Conservation (phyloP, 2,113 vertebrate species). For the Tachuris rubrigastra region DNA sequence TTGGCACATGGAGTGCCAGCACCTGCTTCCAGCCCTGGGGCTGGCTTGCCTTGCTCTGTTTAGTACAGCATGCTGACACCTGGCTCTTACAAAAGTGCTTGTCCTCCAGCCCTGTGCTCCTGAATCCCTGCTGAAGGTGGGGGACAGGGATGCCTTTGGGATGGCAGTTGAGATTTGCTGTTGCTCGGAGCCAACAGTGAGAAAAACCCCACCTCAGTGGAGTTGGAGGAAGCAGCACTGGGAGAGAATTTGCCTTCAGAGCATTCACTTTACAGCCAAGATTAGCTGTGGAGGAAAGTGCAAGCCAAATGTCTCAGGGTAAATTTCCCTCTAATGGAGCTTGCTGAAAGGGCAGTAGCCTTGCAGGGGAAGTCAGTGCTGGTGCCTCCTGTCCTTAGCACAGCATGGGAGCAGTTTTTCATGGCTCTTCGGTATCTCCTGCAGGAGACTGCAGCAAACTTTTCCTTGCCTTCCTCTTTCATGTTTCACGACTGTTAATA, state of each 20-base stretch:
- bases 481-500: not conserved
- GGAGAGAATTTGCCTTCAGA: not conserved
- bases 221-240: not conserved
- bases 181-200: not conserved
- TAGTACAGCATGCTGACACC: no score
- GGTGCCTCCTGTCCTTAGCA: not conserved
- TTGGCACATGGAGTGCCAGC: not conserved
- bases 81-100: not conserved
- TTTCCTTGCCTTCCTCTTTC: not conserved
- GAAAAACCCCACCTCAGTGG: not conserved
- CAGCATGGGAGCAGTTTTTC: not conserved
- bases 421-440: not conserved
- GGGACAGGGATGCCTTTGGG: not conserved
- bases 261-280: not conserved
- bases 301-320: not conserved
- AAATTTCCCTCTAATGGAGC: not conserved
- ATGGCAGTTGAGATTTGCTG: not conserved
- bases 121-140: not conserved
- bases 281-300: not conserved
- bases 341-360: not conserved
- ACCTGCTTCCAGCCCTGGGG: not conserved
- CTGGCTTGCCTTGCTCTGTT: not conserved
- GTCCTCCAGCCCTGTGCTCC: not conserved
- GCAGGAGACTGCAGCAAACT: not conserved
- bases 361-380: not conserved